Conservation (phyloP, 2,888 invertebrate genomes). For the Barypeithes pellucidus region DNA sequence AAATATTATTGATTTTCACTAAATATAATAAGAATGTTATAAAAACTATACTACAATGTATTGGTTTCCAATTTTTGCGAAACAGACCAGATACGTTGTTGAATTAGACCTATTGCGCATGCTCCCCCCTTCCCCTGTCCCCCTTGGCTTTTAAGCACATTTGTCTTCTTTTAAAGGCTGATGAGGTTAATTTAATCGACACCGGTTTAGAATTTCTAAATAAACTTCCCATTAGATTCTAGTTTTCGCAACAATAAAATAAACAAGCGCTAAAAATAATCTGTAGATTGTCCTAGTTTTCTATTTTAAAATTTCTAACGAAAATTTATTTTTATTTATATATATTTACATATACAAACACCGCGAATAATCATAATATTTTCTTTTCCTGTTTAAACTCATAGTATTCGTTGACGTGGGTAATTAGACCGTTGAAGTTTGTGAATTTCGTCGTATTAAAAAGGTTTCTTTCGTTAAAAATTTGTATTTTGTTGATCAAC, state of each 20-base stretch:
- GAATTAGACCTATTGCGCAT: too few species aligned
- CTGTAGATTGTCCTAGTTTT: conserved; percentile 26
- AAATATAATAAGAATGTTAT: too few species aligned
- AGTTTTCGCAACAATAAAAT: conserved; percentile 17
- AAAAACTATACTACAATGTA: too few species aligned
- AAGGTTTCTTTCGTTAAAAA: neutral
- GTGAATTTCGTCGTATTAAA: neutral
- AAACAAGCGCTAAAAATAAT: conserved; percentile 10
- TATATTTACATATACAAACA: conserved; percentile 15
- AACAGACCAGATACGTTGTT: too few species aligned
- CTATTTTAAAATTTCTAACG: conserved; percentile 23
- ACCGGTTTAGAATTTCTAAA: conserved; percentile 6
- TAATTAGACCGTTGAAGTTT: neutral
- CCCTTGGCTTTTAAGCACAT: too few species aligned
- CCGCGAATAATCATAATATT: conserved; percentile 20
- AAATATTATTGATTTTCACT: too few species aligned
- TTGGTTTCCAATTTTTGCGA: too few species aligned
- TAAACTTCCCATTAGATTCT: conserved; percentile 9
- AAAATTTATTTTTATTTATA: conserved; percentile 28
- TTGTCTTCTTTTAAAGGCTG: too few species aligned
- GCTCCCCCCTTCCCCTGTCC: too few species aligned
- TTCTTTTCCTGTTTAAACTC: conserved; percentile 1
- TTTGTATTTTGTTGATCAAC: too few species aligned
- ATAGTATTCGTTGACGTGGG: neutral
- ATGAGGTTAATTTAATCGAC: neutral